Base-by-base conservation (phyloP, 1,140 invertebrate genomes). In the Paralvinella palmiformis region DNA sequence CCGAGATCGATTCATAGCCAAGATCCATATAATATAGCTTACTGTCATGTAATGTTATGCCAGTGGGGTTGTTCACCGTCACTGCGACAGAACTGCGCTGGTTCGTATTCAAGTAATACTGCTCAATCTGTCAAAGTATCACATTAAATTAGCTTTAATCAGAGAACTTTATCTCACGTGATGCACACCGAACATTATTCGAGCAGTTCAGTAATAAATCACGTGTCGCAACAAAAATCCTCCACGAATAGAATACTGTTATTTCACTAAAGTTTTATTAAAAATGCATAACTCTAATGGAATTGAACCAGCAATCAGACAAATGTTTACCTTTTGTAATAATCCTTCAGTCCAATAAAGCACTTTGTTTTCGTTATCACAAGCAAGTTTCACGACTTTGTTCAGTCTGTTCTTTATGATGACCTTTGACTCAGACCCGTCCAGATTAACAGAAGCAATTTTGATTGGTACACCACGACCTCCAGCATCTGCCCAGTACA, bases 401-500 rank as follows among this genome's bases (percentile, higher is more conserved):
- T 88, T 84, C 2, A 89, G 81, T 27, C 83, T 75, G 33, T 85
- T 79, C 15, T 87, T 84, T 0, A 88, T 78, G 6, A 83, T 61
- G 5, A 92, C 85, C 0, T 86, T 79, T 0, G 92, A 83, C 68
- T 90, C 86, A 0, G 85, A 85, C 0, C 96, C 96, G 74, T 96
- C 94, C 93, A 99, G 96, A 71, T 94, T 91, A 0, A 92, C 92
- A 69, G 88, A 86, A 0, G 88, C 94, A 29, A 99, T 88, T 79
- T 98, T 99, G 0, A 88, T 84, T 0, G 90, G 89, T 0, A 98
- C 90, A 10, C 92, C 92, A 65, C 85, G 88, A 17, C 91, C 92
- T 5, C 96, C 96, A 68, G 92, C 90, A 75, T 99, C 96, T 2
- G 95, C 86, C 95, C 96, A 99, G 81, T 94, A 97, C 6, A 97